These are phyloP conservation scores for Venustoraphidia nigricollis DNA, from an alignment of 2,888 invertebrate genomes.

Conservation along the genomic window DNA sequence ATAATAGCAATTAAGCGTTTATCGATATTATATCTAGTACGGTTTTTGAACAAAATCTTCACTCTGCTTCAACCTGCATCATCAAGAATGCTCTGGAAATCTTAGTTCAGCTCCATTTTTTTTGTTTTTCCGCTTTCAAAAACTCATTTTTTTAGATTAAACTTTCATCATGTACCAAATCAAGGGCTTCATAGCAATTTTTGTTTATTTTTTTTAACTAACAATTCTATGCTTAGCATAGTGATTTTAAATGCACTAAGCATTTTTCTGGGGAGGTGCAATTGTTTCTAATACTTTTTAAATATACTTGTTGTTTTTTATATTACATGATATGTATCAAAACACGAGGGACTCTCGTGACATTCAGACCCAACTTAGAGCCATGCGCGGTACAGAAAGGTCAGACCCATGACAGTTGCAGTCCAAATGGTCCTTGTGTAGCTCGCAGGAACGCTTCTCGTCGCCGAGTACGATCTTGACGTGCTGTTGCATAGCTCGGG, in stretches of 20 bases:
- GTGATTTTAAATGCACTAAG: background rate
- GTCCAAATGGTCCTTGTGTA: background rate
- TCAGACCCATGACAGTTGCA: background rate
- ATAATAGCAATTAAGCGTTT: slow-evolving; percentile 1
- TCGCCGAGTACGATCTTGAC: background rate
- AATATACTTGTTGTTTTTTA: background rate
- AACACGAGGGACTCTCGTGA: background rate
- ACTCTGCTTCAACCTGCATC: no score
- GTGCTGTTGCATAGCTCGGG: slow-evolving; percentile 5
- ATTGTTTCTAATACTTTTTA: background rate
- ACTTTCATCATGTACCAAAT: no score
- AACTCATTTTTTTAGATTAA: no score
- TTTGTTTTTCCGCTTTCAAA: no score
- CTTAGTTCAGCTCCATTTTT: no score
- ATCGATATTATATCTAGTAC: background rate
- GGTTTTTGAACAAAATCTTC: no score
- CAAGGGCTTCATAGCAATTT: no score
- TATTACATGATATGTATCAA: slow-evolving; percentile 3
- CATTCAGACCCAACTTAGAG: slow-evolving; percentile 1
- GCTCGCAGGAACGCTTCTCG: background rate
- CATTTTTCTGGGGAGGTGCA: slow-evolving; percentile 4
- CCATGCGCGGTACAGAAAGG: slow-evolving; percentile 1
- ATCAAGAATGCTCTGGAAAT: no score
- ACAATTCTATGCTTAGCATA: slow-evolving; percentile 2
- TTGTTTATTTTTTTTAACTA: background rate